Evolutionary conservation across 2,113 vertebrate species (phyloP), one percentile per base, ranked within the genome.

Genomic region (Archilochus colubris): DNA sequence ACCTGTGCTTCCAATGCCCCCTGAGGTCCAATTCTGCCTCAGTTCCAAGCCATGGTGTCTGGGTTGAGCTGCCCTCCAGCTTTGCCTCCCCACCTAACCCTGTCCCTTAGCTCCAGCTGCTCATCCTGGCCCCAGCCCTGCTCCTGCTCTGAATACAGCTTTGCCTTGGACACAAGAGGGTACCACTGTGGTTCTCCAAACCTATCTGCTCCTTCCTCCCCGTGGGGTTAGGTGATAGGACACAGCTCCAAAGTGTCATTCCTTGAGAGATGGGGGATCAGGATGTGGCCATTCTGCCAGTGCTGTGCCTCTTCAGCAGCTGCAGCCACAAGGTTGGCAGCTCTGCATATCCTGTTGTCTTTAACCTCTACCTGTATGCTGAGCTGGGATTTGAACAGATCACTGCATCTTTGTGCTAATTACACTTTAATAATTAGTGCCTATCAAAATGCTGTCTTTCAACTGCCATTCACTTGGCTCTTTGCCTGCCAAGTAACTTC

Each of bases 381-480:
- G 85, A 75, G 92, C 89, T 85, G 89, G 68, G 48, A 21, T 66
- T 78, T 82, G 91, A 91, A 43, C 90, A 93, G 88, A 94, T 91
- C 84, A 24, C 82, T 80, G 73, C 91, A 86, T 88, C 88, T 76
- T 89, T 72, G 67, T 30, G 58, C 91, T 97, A 97, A 97, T 97
- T 96, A 82, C 76, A 59, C 90, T 82, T 97, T 96, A 97, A 96
- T 95, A 91, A 97, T 96, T 97, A 95, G 84, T 88, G 81, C 82
- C 86, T 94, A 94, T 95, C 93, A 95, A 95, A 97, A 95, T 14
- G 70, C 25, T 79, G 88, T 88, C 94, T 96, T 96, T 86, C 93
- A 93, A 46, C 92, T 94, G 92, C 90, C 73, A 84, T 58, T 96
- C 75, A 85, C 54, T 86, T 59, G 50, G 62, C 61, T 91, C 69